phyloP scores from a whole-genome alignment of 2,797 vertebrate genomes.

The Diceros bicornis region DNA sequence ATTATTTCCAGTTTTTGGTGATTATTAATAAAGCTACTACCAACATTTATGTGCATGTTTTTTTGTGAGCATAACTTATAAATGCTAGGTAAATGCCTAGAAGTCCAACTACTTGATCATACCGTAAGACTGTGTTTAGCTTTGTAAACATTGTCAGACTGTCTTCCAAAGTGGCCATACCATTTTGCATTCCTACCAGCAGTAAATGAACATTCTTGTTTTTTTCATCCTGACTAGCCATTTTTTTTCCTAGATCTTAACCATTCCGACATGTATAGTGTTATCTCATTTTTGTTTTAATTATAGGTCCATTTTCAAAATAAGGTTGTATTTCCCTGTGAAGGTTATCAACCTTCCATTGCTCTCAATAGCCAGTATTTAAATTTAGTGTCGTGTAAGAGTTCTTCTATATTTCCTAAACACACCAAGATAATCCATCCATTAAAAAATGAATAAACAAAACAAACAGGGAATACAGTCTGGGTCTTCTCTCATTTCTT shows the following conservation, averaged over 20 bases:
- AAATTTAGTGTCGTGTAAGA: background rate
- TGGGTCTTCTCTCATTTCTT: background rate
- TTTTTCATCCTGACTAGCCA: background rate
- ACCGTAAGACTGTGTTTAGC: background rate
- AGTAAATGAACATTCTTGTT: background rate
- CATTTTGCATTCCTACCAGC: background rate
- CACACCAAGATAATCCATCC: background rate
- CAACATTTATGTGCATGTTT: background rate
- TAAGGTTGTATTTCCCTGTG: background rate
- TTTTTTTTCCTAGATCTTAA: background rate
- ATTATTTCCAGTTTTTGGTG: background rate
- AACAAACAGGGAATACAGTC: background rate
- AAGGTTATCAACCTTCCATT: background rate
- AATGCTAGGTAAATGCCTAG: background rate
- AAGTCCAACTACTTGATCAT: background rate
- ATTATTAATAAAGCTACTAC: background rate
- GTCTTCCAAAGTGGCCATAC: background rate
- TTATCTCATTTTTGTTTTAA: background rate
- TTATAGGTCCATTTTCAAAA: background rate
- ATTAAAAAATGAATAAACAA: background rate
- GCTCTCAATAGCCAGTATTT: background rate
- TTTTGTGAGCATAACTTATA: background rate
- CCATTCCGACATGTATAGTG: background rate
- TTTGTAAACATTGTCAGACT: background rate
- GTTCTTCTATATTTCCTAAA: background rate